Conservation (phyloP, 2,888 invertebrate genomes). For the Lithophane socia region DNA sequence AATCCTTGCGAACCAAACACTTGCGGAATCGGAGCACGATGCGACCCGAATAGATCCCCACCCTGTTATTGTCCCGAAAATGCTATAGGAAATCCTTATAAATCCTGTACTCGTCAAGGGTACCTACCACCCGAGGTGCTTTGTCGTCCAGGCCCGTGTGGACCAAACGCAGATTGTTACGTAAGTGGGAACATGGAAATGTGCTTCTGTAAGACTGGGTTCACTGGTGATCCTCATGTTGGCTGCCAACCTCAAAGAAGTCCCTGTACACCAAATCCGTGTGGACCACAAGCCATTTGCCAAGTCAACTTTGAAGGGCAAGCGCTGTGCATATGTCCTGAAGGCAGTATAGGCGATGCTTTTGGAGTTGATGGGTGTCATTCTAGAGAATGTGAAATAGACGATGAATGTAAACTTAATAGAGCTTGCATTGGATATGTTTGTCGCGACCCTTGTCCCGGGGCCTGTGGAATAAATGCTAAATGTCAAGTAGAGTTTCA, state of each 20-base stretch:
- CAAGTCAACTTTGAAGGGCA: constrained; percentile 92
- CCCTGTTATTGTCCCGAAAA: constrained; percentile 96
- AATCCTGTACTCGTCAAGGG: constrained; percentile 91
- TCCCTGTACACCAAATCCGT: constrained; percentile 95
- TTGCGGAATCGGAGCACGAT: constrained; percentile 94
- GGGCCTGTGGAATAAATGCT: constrained; percentile 94
- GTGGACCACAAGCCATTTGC: constrained; percentile 95
- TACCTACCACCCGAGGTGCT: constrained; percentile 90
- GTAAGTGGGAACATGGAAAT: constrained; percentile 95
- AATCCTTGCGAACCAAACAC: constrained; percentile 96
- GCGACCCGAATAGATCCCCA: constrained; percentile 94
- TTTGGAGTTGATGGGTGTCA: constrained; percentile 93
- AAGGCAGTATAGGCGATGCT: constrained; percentile 94
- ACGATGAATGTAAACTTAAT: constrained; percentile 93
- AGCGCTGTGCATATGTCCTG: constrained; percentile 93
- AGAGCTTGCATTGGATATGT: constrained; percentile 95
- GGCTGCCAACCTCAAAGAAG: constrained; percentile 93
- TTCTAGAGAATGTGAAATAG: constrained; percentile 95
- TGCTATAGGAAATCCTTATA: constrained; percentile 95
- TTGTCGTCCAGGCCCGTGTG: constrained; percentile 96
- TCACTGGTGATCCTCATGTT: constrained; percentile 94
- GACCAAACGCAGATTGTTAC: constrained; percentile 95
- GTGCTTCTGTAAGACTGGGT: constrained; percentile 95
- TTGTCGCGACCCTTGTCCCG: constrained; percentile 95
- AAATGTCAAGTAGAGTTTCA: constrained; percentile 94